Base-by-base conservation (phyloP, 2,113 vertebrate species). In the Andinoacara biseriatus region DNA sequence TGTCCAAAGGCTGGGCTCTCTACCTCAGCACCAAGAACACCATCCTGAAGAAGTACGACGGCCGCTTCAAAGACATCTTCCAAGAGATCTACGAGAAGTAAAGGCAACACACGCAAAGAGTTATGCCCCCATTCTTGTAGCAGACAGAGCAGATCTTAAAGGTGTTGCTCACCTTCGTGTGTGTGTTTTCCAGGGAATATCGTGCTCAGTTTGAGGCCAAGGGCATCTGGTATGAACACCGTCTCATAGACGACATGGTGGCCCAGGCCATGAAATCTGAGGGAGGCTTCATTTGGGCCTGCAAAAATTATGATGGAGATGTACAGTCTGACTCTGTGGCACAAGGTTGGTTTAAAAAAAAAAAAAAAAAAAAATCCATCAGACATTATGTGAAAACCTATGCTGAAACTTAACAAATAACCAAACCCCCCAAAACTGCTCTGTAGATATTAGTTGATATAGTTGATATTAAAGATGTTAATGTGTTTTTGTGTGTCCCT, bases 11-110 rank as follows among this genome's bases (percentile, higher is more conserved):
- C 35, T 98, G 97, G 96, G 96, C 97, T 2, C 95, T 99, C 31
- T 99, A 99, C 90, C 96, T 99, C 95, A 99, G 98, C 96, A 99
- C 98, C 89, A 99, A 99, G 90, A 99, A 99, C 94, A 99, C 98
- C 63, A 99, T 99, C 90, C 96, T 99, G 88, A 99, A 99, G 95
- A 97, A 95, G 93, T 99, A 99, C 0, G 98, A 99, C 60, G 98
- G 98, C 0, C 97, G 97, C 83, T 99, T 99, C 93, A 99, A 99
- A 88, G 98, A 99, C 91, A 98, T 99, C 91, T 99, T 99, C 94
- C 98, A 99, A 92, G 98, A 99, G 7, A 99, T 99, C 90, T 99
- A 99, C 86, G 97, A 99, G 76, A 98, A 97, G 98, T 99, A 95
- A 94, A 83, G 20, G 10, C 26, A 29, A 24, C 8, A 14, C 9